Base-by-base conservation (phyloP, 2,888 invertebrate genomes). In the Mythimna pallens region DNA sequence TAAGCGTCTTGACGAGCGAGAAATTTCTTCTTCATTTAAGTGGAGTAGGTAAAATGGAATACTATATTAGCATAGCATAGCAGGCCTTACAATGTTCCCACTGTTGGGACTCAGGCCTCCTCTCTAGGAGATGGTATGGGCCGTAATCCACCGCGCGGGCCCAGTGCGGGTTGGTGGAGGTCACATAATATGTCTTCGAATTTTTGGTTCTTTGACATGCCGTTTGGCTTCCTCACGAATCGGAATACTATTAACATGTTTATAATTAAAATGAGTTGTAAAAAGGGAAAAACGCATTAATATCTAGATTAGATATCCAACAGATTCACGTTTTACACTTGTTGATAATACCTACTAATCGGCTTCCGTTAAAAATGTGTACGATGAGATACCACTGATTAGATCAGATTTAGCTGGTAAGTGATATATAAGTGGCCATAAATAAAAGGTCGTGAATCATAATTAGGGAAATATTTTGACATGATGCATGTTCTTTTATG, bases 401-500 rank as follows among this genome's bases (percentile, higher is more conserved):
- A 81, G 70, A 80, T 76, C 70, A n/a, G 59, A 81, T 66, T 59
- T 80, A 36, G 17, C 74, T 25, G 20, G 34, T 34, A 57, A 22
- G 55, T 63, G 40, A 64, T 74, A 73, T 64, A 80, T 82, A 80
- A 76, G 54, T 36, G 20, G 20, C 9, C 34, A 30, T 8, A 47
- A 17, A 12, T 43, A 43, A 43, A 12, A 40, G 0, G 6, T 30
- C 43, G 17, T 9, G 10, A 8, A 34, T 20, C n/a, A 50, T 54
- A 63, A 22, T 62, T 70, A 59, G 43, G 20, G 34, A 70, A 14
- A 36, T 57, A 57, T 22, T 62, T 70, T 55, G 17, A 52, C 10
- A 87, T 84, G 77, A 91, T 91, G 91, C 87, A 86, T 71, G 73
- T 47, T 55, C 12, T 87, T n/a, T 22, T 89, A 62, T 20, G 89